A percentile compares a stretch with the other conserved stretches of the same genome.
Evolutionary conservation across 1,140 invertebrate genomes (phyloP).

Genomic region (Homalodisca vitripennis): DNA sequence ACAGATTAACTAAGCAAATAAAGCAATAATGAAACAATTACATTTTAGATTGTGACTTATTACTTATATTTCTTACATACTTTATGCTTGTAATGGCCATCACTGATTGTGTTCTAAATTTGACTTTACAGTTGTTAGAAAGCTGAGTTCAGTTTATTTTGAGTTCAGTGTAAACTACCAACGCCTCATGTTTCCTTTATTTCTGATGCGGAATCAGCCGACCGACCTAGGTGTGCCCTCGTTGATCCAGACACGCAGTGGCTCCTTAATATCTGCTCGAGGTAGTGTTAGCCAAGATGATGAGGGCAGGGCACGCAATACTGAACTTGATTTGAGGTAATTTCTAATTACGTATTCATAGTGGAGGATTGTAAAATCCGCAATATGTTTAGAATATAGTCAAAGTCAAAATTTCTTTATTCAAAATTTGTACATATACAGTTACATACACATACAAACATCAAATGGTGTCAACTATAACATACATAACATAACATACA

Average conservation of each 20-base stretch:
- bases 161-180: constrained; percentile 56
- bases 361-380: no score
- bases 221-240: constrained; percentile 57
- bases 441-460: no score
- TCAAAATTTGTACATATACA: no score
- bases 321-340: constrained; percentile 58
- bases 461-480: no score
- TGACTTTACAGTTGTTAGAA: constrained; percentile 48
- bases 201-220: constrained; percentile 50
- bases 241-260: constrained; percentile 40
- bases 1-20: no score
- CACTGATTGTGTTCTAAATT: constrained; percentile 40
- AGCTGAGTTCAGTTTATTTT: constrained; percentile 50
- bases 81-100: background rate
- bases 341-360: no score
- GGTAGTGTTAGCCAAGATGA: constrained; percentile 42
- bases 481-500: no score
- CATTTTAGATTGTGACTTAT: no score
- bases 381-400: no score
- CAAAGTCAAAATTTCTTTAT: no score
- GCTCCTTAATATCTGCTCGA: constrained; percentile 40
- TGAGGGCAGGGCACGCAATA: constrained; percentile 50
- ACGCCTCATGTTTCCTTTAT: constrained; percentile 51
- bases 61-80: no score
- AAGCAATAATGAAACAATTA: background rate